Base-by-base conservation (phyloP, 2,113 vertebrate species). In the Megaleporinus macrocephalus region DNA sequence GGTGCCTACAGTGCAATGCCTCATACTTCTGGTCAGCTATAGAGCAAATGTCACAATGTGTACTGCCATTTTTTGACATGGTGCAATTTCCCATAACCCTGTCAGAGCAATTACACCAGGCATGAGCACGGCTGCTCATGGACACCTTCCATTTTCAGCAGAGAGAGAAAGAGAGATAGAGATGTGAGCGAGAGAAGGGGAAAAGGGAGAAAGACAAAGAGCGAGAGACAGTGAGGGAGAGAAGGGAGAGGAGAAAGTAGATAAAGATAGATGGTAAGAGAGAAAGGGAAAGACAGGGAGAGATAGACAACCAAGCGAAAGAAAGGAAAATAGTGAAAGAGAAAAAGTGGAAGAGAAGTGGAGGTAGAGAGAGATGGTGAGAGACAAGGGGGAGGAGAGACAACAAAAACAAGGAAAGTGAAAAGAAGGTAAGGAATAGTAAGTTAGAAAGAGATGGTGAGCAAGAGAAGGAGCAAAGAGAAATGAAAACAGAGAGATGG, bases 21-120 rank as follows among this genome's bases (percentile, higher is more conserved):
- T 30, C 24, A 84, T 53, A 79, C 51, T 53, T 84, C 30, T 84
- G 85, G 83, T 82, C 79, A 82, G 76, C 72, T 72, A 53, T 47
- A 79, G 18, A 82, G 83, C 59, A 82, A 53, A 73, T 84, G 74
- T 86, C 79, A 84, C 53, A 33, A 33, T 78, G 81, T 86, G 81
- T 78, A 73, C 71, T 53, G 22, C 62, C 71, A 69, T 76, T 81
- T 66, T 55, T 81, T 84, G 72, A 87, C 85, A 87, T 80, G 85
- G 68, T 84, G 83, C 85, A 87, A 87, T 87, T 86, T 86, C 82
- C 82, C 76, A 71, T 77, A 86, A 79, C 83, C 83, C 79, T 87
- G 85, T 87, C 85, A 76, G 49, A 61, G 80, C 83, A 87, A 87
- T 87, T 87, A 87, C 76, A 73, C 71, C 59, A 74, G 62, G 26